A percentile compares a stretch with the other conserved stretches of the same genome.
Conservation (phyloP, 2,797 vertebrate genomes). For the Emys orbicularis region DNA sequence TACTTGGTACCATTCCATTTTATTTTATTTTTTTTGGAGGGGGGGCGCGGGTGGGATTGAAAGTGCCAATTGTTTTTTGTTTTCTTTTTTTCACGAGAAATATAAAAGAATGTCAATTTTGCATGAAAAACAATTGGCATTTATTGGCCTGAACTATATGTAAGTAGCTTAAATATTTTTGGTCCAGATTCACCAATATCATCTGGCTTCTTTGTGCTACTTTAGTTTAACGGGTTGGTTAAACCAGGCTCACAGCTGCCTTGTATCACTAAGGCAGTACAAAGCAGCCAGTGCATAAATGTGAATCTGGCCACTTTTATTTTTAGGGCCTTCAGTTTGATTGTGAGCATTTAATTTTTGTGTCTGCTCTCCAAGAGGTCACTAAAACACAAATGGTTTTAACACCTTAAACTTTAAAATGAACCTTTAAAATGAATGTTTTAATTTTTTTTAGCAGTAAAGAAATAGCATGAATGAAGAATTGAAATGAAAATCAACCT, state of each 20-base stretch:
- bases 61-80: neutral
- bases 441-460: neutral
- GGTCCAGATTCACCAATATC: neutral
- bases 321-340: neutral
- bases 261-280: neutral
- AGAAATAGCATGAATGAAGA: neutral
- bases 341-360: neutral
- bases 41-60: fast-evolving
- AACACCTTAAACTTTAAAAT: neutral
- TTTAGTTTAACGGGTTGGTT: neutral
- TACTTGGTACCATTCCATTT: neutral
- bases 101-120: neutral
- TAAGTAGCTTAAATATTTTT: neutral
- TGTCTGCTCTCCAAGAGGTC: neutral
- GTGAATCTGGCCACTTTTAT: neutral
- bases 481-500: neutral
- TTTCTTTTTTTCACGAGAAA: neutral
- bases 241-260: neutral
- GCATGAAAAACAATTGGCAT: neutral
- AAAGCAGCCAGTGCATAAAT: neutral
- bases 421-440: neutral
- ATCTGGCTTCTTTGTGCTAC: neutral
- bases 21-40: neutral
- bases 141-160: neutral
- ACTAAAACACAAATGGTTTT: neutral